A percentile compares a stretch with the other conserved stretches of the same genome.
These are phyloP conservation scores for Mastacembelus armatus DNA, from an alignment of 2,797 vertebrate species.

Conservation along the genomic window DNA sequence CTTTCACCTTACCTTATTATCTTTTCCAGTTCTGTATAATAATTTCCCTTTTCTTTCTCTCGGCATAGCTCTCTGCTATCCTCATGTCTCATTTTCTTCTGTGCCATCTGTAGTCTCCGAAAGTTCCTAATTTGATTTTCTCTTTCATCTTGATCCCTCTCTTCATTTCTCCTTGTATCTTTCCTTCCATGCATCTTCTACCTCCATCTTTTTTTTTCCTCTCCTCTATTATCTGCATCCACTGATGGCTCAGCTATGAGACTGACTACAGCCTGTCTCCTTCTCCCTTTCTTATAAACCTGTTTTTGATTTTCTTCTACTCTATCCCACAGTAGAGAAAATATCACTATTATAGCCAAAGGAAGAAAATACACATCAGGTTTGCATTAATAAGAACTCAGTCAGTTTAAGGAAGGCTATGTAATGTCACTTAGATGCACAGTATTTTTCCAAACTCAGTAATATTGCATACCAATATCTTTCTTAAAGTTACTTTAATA, in stretches of 20 bases:
- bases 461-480: background rate
- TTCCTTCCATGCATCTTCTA: constrained; percentile 11
- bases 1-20: constrained; percentile 44
- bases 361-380: constrained; percentile 23
- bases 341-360: constrained; percentile 33
- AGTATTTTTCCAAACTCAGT: background rate
- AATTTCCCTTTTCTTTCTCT: background rate
- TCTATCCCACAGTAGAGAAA: constrained; percentile 42
- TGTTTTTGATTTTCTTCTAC: constrained; percentile 36
- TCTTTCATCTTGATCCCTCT: constrained; percentile 27
- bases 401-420: background rate
- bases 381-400: constrained; percentile 11
- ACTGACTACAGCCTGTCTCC: constrained; percentile 38
- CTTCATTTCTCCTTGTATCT: constrained; percentile 7
- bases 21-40: constrained; percentile 15
- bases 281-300: constrained; percentile 14
- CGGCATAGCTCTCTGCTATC: background rate
- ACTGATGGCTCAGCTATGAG: constrained; percentile 42
- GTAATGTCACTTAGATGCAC: background rate
- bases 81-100: constrained; percentile 3
- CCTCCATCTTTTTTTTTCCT: constrained; percentile 14
- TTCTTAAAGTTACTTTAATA: background rate
- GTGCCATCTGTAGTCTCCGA: constrained; percentile 11
- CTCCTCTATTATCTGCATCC: constrained; percentile 34
- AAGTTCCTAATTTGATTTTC: constrained; percentile 34